These are phyloP conservation scores for Microcaecilia unicolor DNA, from an alignment of 2,797 vertebrate genomes.

Conservation along the genomic window DNA sequence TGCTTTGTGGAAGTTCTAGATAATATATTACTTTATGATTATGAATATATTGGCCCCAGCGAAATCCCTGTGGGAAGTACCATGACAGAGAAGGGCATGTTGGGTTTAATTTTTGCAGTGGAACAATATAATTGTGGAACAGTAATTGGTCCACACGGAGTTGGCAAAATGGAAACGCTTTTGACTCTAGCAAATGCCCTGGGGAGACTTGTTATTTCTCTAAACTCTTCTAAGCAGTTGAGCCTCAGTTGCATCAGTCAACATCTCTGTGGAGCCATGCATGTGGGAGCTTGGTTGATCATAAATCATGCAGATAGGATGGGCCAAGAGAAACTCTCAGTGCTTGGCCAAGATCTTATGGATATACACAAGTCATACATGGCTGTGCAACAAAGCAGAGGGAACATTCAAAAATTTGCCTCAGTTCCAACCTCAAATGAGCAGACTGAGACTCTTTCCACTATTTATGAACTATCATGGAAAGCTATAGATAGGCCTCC, in stretches of 20 bases:
- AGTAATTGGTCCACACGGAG: slow-evolving; percentile 53
- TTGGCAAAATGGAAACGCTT: slow-evolving; percentile 54
- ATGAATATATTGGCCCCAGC: slow-evolving; percentile 69
- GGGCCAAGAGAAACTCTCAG: slow-evolving; percentile 40
- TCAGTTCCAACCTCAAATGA: too few species aligned
- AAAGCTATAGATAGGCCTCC: too few species aligned
- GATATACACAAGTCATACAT: slow-evolving; percentile 52
- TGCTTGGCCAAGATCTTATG: slow-evolving; percentile 57
- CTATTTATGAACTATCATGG: too few species aligned
- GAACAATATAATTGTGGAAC: slow-evolving; percentile 60
- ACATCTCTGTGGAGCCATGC: slow-evolving; percentile 65
- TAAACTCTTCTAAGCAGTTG: slow-evolving; percentile 49
- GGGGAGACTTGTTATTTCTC: slow-evolving; percentile 58
- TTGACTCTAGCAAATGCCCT: slow-evolving; percentile 55
- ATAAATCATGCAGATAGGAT: slow-evolving; percentile 57
- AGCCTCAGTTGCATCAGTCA: slow-evolving; percentile 37
- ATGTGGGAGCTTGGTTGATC: slow-evolving; percentile 68
- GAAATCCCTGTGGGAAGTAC: slow-evolving; percentile 46
- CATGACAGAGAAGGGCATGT: slow-evolving; percentile 52
- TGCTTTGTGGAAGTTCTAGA: slow-evolving; percentile 63
- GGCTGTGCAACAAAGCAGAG: slow-evolving; percentile 11
- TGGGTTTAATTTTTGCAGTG: slow-evolving; percentile 66
- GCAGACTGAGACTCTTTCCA: too few species aligned
- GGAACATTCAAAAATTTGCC: too few species aligned
- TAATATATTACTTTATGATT: slow-evolving; percentile 54